Conservation (phyloP, 2,113 vertebrate genomes). For the Colaptes auratus region DNA sequence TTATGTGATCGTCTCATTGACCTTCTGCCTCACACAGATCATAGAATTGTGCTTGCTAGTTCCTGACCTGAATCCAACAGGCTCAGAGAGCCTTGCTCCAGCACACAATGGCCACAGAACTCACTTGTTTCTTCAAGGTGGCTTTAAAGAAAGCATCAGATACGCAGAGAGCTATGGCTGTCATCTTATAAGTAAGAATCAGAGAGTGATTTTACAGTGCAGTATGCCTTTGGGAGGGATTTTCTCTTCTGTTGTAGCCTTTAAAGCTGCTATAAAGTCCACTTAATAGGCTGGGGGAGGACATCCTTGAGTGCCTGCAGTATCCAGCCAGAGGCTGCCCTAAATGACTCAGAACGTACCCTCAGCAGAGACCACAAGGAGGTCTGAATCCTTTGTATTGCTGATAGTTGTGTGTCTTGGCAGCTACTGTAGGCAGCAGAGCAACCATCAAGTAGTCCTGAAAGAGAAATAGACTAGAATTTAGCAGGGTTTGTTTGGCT, state of each 20-base stretch:
- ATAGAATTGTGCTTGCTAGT: background rate
- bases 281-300: conserved; percentile 1
- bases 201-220: conserved; percentile 34
- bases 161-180: background rate
- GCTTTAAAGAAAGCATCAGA: conserved; percentile 37
- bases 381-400: background rate
- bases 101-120: background rate
- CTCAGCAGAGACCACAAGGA: background rate
- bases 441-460: background rate
- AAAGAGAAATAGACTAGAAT: background rate
- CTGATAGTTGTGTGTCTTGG: background rate
- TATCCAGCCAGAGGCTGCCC: background rate
- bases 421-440: background rate
- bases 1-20: background rate
- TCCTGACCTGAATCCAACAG: background rate
- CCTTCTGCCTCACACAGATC: background rate
- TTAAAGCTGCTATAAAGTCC: conserved; percentile 13
- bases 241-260: conserved; percentile 1
- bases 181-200: background rate
- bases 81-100: background rate
- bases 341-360: background rate
- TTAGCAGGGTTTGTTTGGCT: background rate
- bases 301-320: background rate
- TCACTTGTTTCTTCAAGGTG: background rate
- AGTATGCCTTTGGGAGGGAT: conserved; percentile 24